Evolutionary conservation across 2,113 vertebrate species (phyloP).

Genomic region (Genyomyrus donnyi): DNA sequence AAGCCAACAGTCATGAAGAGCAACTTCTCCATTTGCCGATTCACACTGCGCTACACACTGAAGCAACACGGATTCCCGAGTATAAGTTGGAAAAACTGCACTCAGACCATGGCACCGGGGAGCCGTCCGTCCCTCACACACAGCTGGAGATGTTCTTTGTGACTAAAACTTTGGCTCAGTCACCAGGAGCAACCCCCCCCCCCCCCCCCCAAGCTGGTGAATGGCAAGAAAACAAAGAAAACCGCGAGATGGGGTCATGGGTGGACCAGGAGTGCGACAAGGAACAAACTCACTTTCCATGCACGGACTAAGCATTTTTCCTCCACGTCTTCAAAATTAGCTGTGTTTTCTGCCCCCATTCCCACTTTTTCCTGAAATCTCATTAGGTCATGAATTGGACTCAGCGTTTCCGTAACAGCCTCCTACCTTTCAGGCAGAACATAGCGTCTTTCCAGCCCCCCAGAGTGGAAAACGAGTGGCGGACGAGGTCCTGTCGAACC

Average conservation of each 20-base stretch:
- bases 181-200: background rate
- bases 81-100: background rate
- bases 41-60: background rate
- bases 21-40: background rate
- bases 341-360: background rate
- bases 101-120: background rate
- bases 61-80: background rate
- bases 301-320: background rate
- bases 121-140: background rate
- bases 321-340: background rate
- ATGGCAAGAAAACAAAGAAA: conserved; percentile 8
- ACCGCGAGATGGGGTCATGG: background rate
- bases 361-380: background rate
- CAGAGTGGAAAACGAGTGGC: background rate
- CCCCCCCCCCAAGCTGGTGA: background rate
- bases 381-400: background rate
- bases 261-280: background rate
- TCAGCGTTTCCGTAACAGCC: background rate
- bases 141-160: conserved; percentile 8
- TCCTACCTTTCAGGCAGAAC: conserved; percentile 19
- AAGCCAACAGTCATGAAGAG: background rate
- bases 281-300: background rate
- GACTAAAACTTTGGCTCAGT: conserved; percentile 8
- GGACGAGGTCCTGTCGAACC: background rate
- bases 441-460: background rate